Percentiles rank a stretch among this genome's conserved stretches.
Conservation (phyloP, 2,888 invertebrate species). For the Gymnoscelis rufifasciata region DNA sequence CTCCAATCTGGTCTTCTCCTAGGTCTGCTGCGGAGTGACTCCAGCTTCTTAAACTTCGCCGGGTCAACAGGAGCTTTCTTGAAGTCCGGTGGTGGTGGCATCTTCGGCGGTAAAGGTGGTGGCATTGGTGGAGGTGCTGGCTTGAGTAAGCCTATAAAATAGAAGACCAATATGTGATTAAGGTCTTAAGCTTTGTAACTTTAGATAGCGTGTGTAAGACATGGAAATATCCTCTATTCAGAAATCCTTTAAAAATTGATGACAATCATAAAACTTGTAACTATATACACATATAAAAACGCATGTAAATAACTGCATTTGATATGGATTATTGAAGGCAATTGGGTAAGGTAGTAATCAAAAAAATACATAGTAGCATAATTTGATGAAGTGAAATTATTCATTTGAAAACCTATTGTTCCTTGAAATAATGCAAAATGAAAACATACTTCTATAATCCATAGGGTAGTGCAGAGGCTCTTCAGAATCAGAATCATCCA, state of each 20-base stretch:
- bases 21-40: constrained; percentile 86
- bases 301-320: too few relatives aligned
- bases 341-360: too few relatives aligned
- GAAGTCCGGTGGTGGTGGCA: constrained; percentile 80
- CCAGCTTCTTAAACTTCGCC: constrained; percentile 82
- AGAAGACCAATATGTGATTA: background rate
- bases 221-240: too few relatives aligned
- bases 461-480: background rate
- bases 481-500: constrained; percentile 8
- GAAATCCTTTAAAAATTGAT: too few relatives aligned
- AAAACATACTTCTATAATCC: background rate
- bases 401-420: too few relatives aligned
- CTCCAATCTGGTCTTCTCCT: constrained; percentile 92
- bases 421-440: background rate
- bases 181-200: background rate
- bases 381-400: too few relatives aligned
- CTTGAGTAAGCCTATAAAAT: constrained; percentile 57
- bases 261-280: too few relatives aligned
- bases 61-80: constrained; percentile 80
- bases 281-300: too few relatives aligned
- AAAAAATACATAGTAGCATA: too few relatives aligned
- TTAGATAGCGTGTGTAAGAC: background rate
- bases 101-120: constrained; percentile 84
- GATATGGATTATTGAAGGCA: too few relatives aligned
- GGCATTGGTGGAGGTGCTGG: constrained; percentile 82